Evolutionary conservation across 2,113 vertebrate species (phyloP).

Genomic region (Lagopus muta): DNA sequence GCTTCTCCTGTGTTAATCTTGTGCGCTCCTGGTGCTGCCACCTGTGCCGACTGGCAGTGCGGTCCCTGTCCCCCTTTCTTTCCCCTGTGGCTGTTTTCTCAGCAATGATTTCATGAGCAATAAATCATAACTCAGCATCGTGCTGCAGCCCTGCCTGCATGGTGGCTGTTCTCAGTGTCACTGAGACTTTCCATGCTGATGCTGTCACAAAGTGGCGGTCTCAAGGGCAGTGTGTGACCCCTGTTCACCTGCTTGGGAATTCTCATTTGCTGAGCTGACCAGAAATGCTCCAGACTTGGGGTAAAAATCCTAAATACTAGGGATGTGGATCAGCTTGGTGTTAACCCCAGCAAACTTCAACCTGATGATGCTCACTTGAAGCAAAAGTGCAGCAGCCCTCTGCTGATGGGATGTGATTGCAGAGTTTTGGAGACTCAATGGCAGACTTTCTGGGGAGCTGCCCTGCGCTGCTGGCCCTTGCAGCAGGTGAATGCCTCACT

Average conservation of each 20-base stretch:
- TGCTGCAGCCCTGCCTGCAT: not conserved
- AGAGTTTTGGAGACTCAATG: not conserved
- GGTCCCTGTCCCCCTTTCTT: rapidly evolving
- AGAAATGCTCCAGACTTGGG: not conserved
- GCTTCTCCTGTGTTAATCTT: rapidly evolving
- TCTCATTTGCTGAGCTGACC: not conserved
- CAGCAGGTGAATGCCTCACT: not conserved
- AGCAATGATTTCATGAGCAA: rapidly evolving
- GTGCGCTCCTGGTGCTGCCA: rapidly evolving
- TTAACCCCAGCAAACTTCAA: rapidly evolving
- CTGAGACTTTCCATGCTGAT: rapidly evolving
- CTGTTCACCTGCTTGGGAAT: rapidly evolving
- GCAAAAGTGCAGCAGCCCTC: rapidly evolving
- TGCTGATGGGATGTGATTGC: rapidly evolving
- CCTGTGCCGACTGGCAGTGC: rapidly evolving
- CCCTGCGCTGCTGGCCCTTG: no score
- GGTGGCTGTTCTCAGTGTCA: rapidly evolving
- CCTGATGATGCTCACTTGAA: rapidly evolving
- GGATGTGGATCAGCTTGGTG: no score
- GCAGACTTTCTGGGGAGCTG: not conserved
- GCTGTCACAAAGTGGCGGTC: rapidly evolving
- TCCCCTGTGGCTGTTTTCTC: rapidly evolving
- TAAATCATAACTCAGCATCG: rapidly evolving
- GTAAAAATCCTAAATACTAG: not conserved
- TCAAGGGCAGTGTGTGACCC: rapidly evolving